Evolutionary conservation across 2,888 invertebrate species (phyloP), one percentile per base, ranked within the genome.

Genomic region (Leptodirus hochenwartii): DNA sequence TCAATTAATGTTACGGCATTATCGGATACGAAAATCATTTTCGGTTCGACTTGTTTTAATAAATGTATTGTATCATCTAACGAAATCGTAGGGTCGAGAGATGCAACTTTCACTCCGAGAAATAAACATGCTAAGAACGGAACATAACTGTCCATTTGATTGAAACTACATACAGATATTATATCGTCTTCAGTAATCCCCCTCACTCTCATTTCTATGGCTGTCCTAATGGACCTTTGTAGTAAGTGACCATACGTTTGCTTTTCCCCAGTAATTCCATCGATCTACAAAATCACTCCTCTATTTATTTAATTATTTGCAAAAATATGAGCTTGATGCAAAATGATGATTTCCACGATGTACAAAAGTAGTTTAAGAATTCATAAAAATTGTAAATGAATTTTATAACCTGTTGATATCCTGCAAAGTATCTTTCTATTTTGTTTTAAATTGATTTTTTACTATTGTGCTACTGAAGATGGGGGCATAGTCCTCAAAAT

Each of bases 71-170:
- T 41, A 9, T 47, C 44, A 10, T 30, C 22, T 2, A 32, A 23
- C 1, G 43, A 40, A 22, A 49, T 34, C 0, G 37, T 39, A 1
- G 45, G 45, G 35, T 51, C 47, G 8, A 50, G 32, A 4, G 43
- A 41, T 3, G 43, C 39, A 2, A 44, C 31, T 17, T 40, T 46
- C 5, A 45, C 47, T 3, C 63, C 63, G 4, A 60, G 45, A 38
- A 52, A 62, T 2, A 59, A 35, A 1, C 55, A 51, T 2, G 61
- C 61, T 27, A 62, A 53, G 22, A 57, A 49, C 0, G 63, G 60
- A 13, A 61, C 49, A 4, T 47, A 44, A 5, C 56, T 41, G 30
- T 62, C 51, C 4, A 60, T 17, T 17, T 58, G 57, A 34, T 55
- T 61, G 2, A 54, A 52, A 5, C 53, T 58, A 48, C 62, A 61